Evolutionary conservation across 1,140 invertebrate species (phyloP), one percentile per base, ranked within the genome.

Genomic region (Bombus haemorrhoidalis): DNA sequence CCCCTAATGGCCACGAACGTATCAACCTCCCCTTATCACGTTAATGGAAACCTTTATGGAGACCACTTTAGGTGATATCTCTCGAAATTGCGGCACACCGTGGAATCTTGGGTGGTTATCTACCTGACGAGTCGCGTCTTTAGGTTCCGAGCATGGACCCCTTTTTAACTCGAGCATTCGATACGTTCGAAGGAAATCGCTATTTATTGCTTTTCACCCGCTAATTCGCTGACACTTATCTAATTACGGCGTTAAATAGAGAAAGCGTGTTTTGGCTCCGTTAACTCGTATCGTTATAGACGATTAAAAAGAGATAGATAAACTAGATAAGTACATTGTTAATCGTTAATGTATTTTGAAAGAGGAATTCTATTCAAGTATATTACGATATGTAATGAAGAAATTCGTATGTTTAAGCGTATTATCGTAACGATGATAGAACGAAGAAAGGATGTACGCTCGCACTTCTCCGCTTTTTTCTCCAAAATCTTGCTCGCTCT

Each of bases 11-110:
- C 53, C 83, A 82, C 68, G 73, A 81, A 85, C 79, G 79, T 77
- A 86, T 86, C 87, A 57, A 83, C 47, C 75, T 77, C n/a, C 3
- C n/a, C 89, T 92, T 92, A 92, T 92, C 92, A 82, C 43, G 85
- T 88, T 92, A 92, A 92, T 92, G 91, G 91, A 91, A 89, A 90
- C 88, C 84, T 90, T 89, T 91, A 91, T 79, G 87, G 81, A 68
- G 73, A 84, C 87, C 91, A 91, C 91, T 91, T 91, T 91, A 86
- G 62, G 80, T 39, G 88, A 53, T 85, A 91, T 91, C 77, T 90
- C 57, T 80, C 64, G 66, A 59, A 73, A 78, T 85, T 62, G 71
- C 73, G 68, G 81, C 87, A 80, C 72, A 66, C 32, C 76, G 68
- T 37, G 53, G 80, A 86, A 84, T 90, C 90, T 73, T 91, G 89